phyloP scores from a whole-genome alignment of 2,797 vertebrate genomes.

The Eulemur rubriventer region DNA sequence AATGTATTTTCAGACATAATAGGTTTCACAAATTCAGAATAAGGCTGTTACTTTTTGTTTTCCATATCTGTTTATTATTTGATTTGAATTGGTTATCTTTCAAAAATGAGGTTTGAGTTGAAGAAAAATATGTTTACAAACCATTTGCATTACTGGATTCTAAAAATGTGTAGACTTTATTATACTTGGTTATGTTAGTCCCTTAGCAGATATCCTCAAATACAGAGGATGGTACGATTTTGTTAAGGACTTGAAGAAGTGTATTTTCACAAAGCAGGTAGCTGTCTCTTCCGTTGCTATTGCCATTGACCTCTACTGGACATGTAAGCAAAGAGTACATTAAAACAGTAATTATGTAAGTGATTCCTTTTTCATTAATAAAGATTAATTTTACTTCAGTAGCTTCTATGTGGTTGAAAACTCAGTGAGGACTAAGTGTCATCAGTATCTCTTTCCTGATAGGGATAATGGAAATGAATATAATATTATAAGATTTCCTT shows the following conservation, averaged over 20 bases:
- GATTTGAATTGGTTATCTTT: not conserved
- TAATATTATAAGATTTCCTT: conserved; percentile 84
- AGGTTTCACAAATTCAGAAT: not conserved
- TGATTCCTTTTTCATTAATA: not conserved
- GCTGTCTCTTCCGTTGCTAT: not conserved
- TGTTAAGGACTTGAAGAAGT: not conserved
- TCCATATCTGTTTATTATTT: not conserved
- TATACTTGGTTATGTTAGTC: not conserved
- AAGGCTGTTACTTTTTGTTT: not conserved
- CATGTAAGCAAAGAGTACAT: not conserved
- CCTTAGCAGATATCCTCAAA: not conserved
- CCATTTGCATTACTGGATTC: not conserved
- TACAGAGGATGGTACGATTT: not conserved
- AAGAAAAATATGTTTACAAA: not conserved
- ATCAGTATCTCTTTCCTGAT: not conserved
- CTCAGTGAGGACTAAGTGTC: not conserved
- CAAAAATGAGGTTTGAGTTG: not conserved
- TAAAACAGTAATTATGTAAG: not conserved
- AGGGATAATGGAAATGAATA: not conserved
- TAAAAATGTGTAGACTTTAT: not conserved
- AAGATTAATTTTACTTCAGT: not conserved
- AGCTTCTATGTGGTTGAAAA: not conserved
- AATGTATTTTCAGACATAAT: not conserved
- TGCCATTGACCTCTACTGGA: not conserved
- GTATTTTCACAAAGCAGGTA: not conserved